Evolutionary conservation across 2,797 vertebrate species (phyloP), one percentile per base, ranked within the genome.

Genomic region (Capromys pilorides): DNA sequence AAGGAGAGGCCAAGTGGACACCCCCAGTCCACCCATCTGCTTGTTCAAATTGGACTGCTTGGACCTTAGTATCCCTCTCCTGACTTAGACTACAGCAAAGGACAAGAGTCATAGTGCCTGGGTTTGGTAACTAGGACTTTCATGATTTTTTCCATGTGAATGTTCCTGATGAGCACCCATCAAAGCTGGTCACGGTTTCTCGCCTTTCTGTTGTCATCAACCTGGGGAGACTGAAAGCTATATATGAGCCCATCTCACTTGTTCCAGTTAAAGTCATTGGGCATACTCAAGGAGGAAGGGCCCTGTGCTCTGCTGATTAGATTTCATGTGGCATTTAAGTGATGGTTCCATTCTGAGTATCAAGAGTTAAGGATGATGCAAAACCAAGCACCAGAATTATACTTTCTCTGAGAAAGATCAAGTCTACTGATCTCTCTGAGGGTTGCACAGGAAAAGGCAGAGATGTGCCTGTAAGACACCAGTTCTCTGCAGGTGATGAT

Each of bases 401-500:
- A n/a, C 57, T 31, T 75, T 86, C 39, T 77, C 64, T 57, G 22
- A 36, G 19, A 83, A 33, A 93, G 79, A 91, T 28, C 67, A 85
- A 16, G 77, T 49, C 81, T 89, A 18, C 39, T 80, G 62, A 45
- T 54, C 54, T 86, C 41, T 57, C 88, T 66, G 73, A 91, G 41
- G 73, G 45, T 59, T 80, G 87, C 57, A 61, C 14, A 22, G 5
- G 33, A 88, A 87, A 62, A 88, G 86, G 87, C 87, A 86, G 82
- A 0, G 0, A 7, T 90, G 51, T 19, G 61, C n/a, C 41, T 62
- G 31, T 66, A 80, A 79, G 84, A 94, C 21, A 41, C 45, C 41
- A 82, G 85, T 36, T 92, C 78, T 95, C 66, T 5, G 33, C 79
- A 95, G 87, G 79, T 67, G 57, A 83, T 18, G 41, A 95, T 93